Base-by-base conservation (phyloP, 2,888 invertebrate species). In the Atherix ibis region DNA sequence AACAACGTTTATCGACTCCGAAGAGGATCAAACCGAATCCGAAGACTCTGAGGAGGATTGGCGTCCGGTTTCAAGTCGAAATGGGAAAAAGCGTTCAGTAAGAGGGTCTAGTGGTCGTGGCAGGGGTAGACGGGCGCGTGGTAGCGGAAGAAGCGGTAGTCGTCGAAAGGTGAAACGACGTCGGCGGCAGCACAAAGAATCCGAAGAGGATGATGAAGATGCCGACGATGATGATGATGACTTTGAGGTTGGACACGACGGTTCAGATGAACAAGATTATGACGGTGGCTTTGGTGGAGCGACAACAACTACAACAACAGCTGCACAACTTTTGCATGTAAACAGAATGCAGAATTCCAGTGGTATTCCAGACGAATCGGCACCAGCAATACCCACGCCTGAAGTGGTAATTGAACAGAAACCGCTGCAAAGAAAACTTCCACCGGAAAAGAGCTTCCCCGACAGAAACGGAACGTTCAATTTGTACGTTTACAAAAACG, bases 1-100 rank as follows among this genome's bases (percentile, higher is more conserved):
- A 35, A 61, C 55, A 35, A 58, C 59, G 26, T 60, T 58, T 37
- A 55, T 57, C 34, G 61, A 61, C 39, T 56, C 58, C 25, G 61
- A 60, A 44, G 61, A 60, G 31, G 60, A 62, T 33, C 53, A 47
- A 34, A 54, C 55, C 13, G 58, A 59, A 36, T 54, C 56, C 29
- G 57, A 56, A 33, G 60, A 61, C 25, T 60, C 60, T 12, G 61
- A 58, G 39, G 60, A 60, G 41, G 60, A 60, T 39, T 61, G 60
- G 60, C 50, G 56, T 12, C 60, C 61, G 12, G 49, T 48, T n/a
- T 48, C 50, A 4, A 42, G 40, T 31, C 37, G 41, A 4, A 46
- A 29, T 14, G 35, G 35, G n/a, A 37, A 37, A 22, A 28, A 36
- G 13, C 35, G 36, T 1, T 13, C 16, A 10, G 6, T 17, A 10